These are phyloP conservation scores for Pseudococcus longispinus DNA, from an alignment of 2,888 invertebrate species.

Conservation along the genomic window DNA sequence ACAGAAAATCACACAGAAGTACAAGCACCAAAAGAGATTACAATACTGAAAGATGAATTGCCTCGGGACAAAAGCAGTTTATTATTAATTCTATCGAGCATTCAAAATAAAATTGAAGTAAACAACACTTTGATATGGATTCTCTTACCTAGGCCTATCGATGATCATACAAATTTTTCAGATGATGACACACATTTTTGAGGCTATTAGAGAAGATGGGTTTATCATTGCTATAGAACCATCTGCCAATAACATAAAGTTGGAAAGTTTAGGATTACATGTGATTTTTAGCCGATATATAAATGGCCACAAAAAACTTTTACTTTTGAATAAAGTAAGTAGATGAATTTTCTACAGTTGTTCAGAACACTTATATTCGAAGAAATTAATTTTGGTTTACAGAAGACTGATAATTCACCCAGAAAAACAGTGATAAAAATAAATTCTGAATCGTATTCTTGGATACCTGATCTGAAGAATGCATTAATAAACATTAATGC, in stretches of 20 bases:
- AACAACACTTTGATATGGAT: background rate
- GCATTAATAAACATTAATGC: conserved; percentile 62
- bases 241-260: background rate
- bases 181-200: background rate
- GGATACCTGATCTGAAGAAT: conserved; percentile 66
- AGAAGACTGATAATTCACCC: too few species aligned
- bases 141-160: background rate
- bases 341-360: too few species aligned
- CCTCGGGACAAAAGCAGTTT: background rate
- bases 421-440: conserved; percentile 61
- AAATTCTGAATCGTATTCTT: conserved; percentile 63
- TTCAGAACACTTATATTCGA: too few species aligned
- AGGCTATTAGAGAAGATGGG: background rate
- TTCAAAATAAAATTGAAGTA: background rate
- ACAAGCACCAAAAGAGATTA: background rate
- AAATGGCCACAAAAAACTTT: background rate
- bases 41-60: background rate
- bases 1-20: background rate
- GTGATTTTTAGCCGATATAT: background rate
- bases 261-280: background rate
- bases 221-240: background rate
- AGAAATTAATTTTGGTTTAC: too few species aligned
- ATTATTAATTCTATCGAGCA: background rate
- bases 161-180: background rate
- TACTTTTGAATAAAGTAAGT: background rate